Evolutionary conservation across 1,140 invertebrate species (phyloP).

Genomic region (Galleria mellonella): DNA sequence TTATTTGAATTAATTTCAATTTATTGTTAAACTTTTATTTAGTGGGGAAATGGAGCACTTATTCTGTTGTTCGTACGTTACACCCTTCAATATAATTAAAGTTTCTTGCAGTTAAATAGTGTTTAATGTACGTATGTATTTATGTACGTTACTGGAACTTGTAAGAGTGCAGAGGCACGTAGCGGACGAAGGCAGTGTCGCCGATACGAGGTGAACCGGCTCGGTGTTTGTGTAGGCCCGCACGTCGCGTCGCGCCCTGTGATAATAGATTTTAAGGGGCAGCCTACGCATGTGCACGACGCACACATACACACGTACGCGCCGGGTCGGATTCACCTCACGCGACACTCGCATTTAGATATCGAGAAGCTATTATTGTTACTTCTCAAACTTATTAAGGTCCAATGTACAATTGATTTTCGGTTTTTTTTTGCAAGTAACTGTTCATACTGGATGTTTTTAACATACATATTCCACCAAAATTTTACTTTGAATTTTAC

Average conservation of each 20-base stretch:
- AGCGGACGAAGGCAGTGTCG: slow-evolving; percentile 5
- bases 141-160: slow-evolving; percentile 12
- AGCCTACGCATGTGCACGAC: too few species aligned
- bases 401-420: slow-evolving; percentile 37
- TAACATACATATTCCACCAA: slow-evolving; percentile 26
- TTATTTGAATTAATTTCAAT: not conserved
- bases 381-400: slow-evolving; percentile 45
- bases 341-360: slow-evolving; percentile 18
- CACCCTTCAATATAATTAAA: slow-evolving; percentile 25
- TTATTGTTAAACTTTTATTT: slow-evolving; percentile 23
- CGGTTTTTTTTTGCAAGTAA: slow-evolving; percentile 6
- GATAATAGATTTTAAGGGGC: too few species aligned
- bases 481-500: slow-evolving; percentile 53
- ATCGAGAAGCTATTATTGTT: slow-evolving; percentile 38
- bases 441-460: not conserved
- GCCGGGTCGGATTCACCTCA: not conserved
- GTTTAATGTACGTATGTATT: slow-evolving; percentile 21
- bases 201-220: not conserved
- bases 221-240: not conserved
- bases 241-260: slow-evolving; percentile 1
- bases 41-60: slow-evolving; percentile 21
- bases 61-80: slow-evolving; percentile 27
- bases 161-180: slow-evolving; percentile 1
- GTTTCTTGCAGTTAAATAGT: slow-evolving; percentile 26
- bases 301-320: too few species aligned